Conservation (phyloP, 2,113 vertebrate species). For the Odontesthes bonariensis region DNA sequence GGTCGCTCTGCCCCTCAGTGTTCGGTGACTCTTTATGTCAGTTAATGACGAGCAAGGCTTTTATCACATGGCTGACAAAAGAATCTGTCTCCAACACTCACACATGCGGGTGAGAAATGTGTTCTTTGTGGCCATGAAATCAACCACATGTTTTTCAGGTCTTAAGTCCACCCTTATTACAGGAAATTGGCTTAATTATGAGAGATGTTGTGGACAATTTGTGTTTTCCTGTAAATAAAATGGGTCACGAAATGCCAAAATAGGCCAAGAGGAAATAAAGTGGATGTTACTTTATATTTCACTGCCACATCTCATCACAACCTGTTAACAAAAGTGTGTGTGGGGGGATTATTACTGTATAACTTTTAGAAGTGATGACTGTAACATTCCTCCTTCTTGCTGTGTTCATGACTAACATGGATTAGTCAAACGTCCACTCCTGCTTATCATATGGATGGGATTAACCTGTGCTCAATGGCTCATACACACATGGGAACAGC, state of each 20-base stretch:
- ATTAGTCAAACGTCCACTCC: conserved; percentile 65
- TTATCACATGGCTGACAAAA: conserved; percentile 70
- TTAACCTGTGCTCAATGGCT: conserved; percentile 71
- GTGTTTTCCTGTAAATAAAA: conserved; percentile 15
- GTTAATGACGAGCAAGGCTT: conserved; percentile 73
- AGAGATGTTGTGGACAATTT: conserved; percentile 1
- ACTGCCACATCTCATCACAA: background rate
- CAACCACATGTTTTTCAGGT: conserved; percentile 3
- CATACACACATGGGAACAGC: conserved; percentile 52
- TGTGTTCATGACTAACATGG: conserved; percentile 62
- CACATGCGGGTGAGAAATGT: background rate
- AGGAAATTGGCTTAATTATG: conserved; percentile 24
- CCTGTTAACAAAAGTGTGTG: conserved; percentile 20
- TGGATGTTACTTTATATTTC: background rate
- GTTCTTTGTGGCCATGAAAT: conserved; percentile 11
- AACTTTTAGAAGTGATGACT: conserved; percentile 67
- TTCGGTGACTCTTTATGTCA: conserved; percentile 74
- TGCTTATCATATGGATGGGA: conserved; percentile 76
- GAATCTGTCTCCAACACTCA: conserved; percentile 26
- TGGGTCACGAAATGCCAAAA: background rate
- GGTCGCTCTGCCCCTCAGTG: conserved; percentile 77
- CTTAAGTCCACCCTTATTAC: background rate
- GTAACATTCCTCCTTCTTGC: conserved; percentile 64
- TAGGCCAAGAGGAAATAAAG: background rate
- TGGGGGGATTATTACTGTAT: conserved; percentile 50